Conservation (phyloP, 1,140 invertebrate genomes). For the Bombus picipes region DNA sequence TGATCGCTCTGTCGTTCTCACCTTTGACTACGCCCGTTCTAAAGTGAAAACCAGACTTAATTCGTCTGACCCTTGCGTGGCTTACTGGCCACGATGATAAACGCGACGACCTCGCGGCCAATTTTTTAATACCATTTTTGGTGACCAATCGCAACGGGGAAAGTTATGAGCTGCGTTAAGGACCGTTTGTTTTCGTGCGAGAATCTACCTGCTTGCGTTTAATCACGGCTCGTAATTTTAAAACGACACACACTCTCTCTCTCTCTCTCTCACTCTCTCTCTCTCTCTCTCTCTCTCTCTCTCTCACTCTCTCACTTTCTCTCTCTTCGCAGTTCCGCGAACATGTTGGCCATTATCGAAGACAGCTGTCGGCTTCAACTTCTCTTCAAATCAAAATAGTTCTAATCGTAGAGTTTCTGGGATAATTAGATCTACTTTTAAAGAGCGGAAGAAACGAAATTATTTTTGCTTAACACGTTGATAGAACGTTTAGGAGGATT, state of each 20-base stretch:
- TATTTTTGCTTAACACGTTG: neutral
- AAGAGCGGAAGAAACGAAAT: neutral
- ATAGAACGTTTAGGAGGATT: neutral
- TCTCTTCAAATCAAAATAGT: neutral
- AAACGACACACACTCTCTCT: constrained; percentile 29
- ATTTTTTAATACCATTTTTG: constrained; percentile 71
- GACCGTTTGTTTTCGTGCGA: constrained; percentile 73
- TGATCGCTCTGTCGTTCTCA: constrained; percentile 43
- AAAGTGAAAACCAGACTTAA: constrained; percentile 55
- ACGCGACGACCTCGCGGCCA: constrained; percentile 58
- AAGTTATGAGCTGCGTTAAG: constrained; percentile 62
- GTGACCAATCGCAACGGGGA: constrained; percentile 62
- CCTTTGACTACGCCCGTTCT: constrained; percentile 48
- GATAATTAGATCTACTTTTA: neutral
- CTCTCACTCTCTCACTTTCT: too few relatives aligned
- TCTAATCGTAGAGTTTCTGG: neutral
- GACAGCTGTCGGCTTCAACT: neutral
- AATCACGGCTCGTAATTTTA: constrained; percentile 70
- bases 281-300: too few relatives aligned
- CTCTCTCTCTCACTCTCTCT: neutral
- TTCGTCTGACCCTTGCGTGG: constrained; percentile 25
- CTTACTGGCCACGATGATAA: constrained; percentile 65
- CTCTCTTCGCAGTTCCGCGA: too few relatives aligned
- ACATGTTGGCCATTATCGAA: neutral
- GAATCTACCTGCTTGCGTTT: constrained; percentile 70